These are phyloP conservation scores for Donacobius atricapilla DNA, from an alignment of 2,113 vertebrate genomes.

Conservation along the genomic window DNA sequence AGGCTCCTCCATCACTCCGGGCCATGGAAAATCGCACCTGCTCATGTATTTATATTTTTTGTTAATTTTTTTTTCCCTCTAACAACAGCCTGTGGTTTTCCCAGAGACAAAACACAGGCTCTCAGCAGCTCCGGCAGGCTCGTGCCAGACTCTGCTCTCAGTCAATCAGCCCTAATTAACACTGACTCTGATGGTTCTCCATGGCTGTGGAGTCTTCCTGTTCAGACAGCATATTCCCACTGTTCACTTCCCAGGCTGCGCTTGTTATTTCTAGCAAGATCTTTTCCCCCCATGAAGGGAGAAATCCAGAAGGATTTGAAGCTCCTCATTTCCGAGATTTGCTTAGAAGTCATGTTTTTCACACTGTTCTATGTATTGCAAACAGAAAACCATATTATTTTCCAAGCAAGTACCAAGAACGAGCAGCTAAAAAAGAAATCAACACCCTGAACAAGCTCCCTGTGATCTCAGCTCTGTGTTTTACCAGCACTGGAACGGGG, in stretches of 20 bases:
- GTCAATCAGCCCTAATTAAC: constrained; percentile 23
- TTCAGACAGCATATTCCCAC: background rate
- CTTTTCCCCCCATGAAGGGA: background rate
- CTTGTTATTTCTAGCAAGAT: background rate
- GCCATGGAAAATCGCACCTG: background rate
- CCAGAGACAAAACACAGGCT: background rate
- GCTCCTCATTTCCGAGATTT: background rate
- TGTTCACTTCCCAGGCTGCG: background rate
- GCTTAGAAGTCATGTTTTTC: background rate
- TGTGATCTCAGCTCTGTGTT: background rate
- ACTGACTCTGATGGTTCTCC: background rate
- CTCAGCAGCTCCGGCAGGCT: background rate
- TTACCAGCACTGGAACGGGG: background rate
- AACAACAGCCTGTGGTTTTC: background rate
- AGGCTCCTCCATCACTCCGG: background rate
- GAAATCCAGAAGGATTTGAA: constrained; percentile 24
- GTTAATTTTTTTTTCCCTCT: background rate
- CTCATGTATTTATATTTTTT: rapidly evolving
- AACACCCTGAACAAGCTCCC: background rate
- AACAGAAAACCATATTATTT: rapidly evolving
- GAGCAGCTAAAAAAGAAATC: background rate
- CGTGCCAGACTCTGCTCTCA: background rate
- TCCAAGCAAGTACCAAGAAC: background rate
- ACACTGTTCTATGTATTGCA: background rate
- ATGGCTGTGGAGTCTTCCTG: background rate